phyloP scores from a whole-genome alignment of 2,888 invertebrate genomes.

The Acanthosepion lycidas region DNA sequence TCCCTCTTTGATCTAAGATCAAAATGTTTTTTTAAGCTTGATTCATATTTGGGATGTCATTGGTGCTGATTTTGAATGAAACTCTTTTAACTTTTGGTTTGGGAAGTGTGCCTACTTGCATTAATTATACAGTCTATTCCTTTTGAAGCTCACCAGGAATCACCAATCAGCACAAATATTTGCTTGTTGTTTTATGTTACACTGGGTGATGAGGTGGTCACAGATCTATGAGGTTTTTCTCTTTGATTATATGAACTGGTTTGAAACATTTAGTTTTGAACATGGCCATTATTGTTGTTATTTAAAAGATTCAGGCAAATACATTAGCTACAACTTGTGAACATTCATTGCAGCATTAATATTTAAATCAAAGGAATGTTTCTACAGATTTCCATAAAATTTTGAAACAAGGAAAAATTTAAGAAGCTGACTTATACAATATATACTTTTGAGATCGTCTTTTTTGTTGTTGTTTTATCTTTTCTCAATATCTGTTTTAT shows the following conservation, averaged over 20 bases:
- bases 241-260: not conserved
- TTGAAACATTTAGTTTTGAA: not conserved
- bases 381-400: not conserved
- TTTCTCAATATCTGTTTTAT: not conserved
- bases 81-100: conserved; percentile 20
- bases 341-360: not conserved
- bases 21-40: not conserved
- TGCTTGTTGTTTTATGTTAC: not conserved
- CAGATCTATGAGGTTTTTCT: too few relatives aligned
- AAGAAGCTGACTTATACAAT: not conserved
- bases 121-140: too few relatives aligned
- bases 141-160: not conserved
- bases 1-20: not conserved
- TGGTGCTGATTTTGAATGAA: not conserved
- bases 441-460: too few relatives aligned
- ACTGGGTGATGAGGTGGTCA: not conserved
- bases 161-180: not conserved
- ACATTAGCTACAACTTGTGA: not conserved
- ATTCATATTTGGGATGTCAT: not conserved
- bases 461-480: not conserved
- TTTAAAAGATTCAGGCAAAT: conserved; percentile 3
- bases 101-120: not conserved
- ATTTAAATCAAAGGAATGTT: not conserved
- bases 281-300: not conserved
- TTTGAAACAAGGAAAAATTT: not conserved